Conservation (phyloP, 37 sponge, comb jelly and placozoan species). For the Axinella damicornis region DNA sequence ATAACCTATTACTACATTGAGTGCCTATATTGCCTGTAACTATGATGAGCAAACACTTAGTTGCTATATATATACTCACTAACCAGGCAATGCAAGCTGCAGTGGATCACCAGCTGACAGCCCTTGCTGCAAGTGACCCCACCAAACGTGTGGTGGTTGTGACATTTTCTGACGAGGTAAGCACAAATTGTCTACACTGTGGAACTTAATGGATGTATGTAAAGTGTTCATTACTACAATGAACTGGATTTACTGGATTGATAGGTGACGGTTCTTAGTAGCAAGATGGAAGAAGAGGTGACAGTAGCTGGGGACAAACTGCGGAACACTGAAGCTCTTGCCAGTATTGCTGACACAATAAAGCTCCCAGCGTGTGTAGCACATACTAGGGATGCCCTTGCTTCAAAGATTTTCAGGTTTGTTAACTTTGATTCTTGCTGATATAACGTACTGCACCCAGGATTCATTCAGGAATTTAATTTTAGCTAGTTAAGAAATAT, state of each 20-base stretch:
- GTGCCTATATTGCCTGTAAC: too few species aligned
- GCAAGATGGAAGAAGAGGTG: constrained; percentile 50
- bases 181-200: too few species aligned
- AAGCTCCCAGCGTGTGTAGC: constrained; percentile 25
- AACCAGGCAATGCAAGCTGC: constrained; percentile 68
- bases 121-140: constrained; percentile 14
- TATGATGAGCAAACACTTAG: too few species aligned
- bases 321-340: constrained; percentile 16
- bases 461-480: too few species aligned
- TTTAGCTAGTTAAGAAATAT: too few species aligned
- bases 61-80: too few species aligned
- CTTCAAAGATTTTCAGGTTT: constrained; percentile 47
- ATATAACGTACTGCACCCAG: too few species aligned
- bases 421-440: too few species aligned
- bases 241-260: too few species aligned
- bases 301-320: constrained; percentile 65
- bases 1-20: too few species aligned
- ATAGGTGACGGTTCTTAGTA: constrained; percentile 72
- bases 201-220: too few species aligned
- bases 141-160: constrained; percentile 38
- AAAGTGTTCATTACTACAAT: too few species aligned
- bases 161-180: constrained; percentile 61
- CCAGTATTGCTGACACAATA: constrained; percentile 8
- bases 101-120: constrained; percentile 47
- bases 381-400: constrained; percentile 12